phyloP scores from a whole-genome alignment of 1,140 invertebrate species.

The Drosophila sp. region DNA sequence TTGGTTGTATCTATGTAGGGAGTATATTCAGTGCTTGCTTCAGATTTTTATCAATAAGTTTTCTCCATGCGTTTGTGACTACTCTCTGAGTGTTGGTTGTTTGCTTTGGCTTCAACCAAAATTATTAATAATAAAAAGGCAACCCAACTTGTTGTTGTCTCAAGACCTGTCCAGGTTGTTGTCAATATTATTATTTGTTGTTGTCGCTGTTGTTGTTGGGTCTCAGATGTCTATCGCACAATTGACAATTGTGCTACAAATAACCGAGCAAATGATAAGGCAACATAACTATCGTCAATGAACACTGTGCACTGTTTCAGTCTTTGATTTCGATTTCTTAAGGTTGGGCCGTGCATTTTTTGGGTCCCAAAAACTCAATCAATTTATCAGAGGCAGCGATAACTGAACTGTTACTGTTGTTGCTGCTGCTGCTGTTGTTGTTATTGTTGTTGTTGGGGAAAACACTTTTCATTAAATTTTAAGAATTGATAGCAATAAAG shows the following conservation, averaged over 20 bases:
- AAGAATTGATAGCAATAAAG: constrained; percentile 77
- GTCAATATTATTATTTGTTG: constrained; percentile 28
- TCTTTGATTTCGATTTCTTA: constrained; percentile 49
- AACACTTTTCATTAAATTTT: constrained; percentile 78
- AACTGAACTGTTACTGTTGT: constrained; percentile 42
- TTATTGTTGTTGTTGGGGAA: constrained; percentile 48
- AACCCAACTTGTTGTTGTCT: constrained; percentile 27
- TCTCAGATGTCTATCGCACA: constrained; percentile 66
- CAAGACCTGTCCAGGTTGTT: constrained; percentile 52
- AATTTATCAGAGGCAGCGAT: constrained; percentile 73
- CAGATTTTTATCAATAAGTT: constrained; percentile 54
- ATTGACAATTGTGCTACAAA: constrained; percentile 81
- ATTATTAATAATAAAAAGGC: constrained; percentile 51
- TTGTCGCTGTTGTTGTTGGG: constrained; percentile 24
- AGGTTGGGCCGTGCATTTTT: constrained; percentile 37
- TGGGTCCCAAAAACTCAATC: constrained; percentile 63
- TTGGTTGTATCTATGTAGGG: constrained; percentile 22
- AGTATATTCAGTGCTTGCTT: constrained; percentile 25
- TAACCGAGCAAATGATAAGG: constrained; percentile 58
- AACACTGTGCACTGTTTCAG: constrained; percentile 38
- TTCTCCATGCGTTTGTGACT: constrained; percentile 27
- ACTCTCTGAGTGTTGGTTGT: constrained; percentile 24
- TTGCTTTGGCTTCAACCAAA: constrained; percentile 41
- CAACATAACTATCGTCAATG: constrained; percentile 65
- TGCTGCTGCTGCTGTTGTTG: constrained; percentile 28